Evolutionary conservation across 1,140 invertebrate genomes (phyloP).

Genomic region (Cephus cinctus): DNA sequence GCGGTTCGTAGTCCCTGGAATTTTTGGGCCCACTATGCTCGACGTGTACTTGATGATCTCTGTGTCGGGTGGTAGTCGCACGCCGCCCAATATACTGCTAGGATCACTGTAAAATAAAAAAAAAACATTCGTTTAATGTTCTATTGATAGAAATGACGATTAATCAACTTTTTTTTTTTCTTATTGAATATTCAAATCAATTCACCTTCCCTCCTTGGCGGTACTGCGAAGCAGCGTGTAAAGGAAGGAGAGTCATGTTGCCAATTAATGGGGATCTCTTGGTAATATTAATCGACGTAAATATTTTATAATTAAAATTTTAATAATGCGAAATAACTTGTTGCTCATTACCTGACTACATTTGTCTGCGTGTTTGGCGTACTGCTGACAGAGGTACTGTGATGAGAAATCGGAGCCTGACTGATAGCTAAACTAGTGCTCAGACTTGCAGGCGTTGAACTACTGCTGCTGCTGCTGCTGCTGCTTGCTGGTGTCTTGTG

Average conservation of each 20-base stretch:
- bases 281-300: constrained; percentile 10
- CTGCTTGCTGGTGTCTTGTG: constrained; percentile 45
- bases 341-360: constrained; percentile 47
- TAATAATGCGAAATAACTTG: constrained; percentile 7
- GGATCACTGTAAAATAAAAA: constrained; percentile 64
- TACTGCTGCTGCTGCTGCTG: constrained; percentile 31
- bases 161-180: constrained; percentile 1
- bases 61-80: constrained; percentile 81
- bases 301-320: constrained; percentile 8
- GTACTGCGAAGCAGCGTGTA: constrained; percentile 36
- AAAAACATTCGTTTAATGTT: constrained; percentile 7
- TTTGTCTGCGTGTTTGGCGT: constrained; percentile 51
- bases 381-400: constrained; percentile 43
- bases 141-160: constrained; percentile 3
- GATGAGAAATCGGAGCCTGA: constrained; percentile 47
- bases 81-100: constrained; percentile 74
- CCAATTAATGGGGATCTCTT: constrained; percentile 15
- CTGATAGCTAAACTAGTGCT: constrained; percentile 34
- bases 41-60: constrained; percentile 88
- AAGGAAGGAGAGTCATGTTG: constrained; percentile 15
- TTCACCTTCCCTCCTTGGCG: constrained; percentile 49
- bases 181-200: background rate
- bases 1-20: constrained; percentile 76
- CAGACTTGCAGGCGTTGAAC: constrained; percentile 42
- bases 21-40: constrained; percentile 78